A percentile compares a stretch with the other conserved stretches of the same genome.
These are phyloP conservation scores for Lobophora halterata DNA, from an alignment of 2,888 invertebrate genomes.

Conservation along the genomic window DNA sequence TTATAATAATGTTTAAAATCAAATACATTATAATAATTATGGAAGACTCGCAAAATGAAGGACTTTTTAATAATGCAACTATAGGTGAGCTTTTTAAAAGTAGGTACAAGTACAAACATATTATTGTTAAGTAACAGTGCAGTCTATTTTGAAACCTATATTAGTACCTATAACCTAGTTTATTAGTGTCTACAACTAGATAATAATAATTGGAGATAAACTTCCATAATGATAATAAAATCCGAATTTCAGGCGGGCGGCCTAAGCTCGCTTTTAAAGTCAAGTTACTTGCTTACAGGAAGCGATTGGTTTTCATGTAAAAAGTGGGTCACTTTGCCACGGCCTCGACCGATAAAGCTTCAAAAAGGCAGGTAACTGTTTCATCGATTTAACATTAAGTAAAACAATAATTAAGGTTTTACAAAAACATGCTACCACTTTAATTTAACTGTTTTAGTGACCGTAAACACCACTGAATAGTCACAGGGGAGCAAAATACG, in stretches of 20 bases:
- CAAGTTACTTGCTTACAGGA: background rate
- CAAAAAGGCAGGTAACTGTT: background rate
- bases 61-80: background rate
- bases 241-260: conserved; percentile 9
- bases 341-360: conserved; percentile 1
- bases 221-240: conserved; percentile 6
- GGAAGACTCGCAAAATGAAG: background rate
- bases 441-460: too few species aligned
- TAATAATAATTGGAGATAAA: background rate
- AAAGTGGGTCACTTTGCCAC: conserved; percentile 5
- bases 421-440: too few species aligned
- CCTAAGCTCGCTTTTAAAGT: background rate
- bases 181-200: conserved; percentile 1
- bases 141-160: conserved; percentile 10
- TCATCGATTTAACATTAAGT: background rate
- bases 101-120: background rate
- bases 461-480: too few species aligned
- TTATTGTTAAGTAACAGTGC: conserved; percentile 9
- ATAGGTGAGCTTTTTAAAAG: too few species aligned
- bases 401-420: too few species aligned
- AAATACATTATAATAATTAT: background rate
- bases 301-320: background rate
- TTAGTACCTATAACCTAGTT: too few species aligned
- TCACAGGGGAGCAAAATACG: too few species aligned
- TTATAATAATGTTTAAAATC: too few species aligned